Percentiles rank a stretch among this genome's conserved stretches.
phyloP scores from a whole-genome alignment of 2,113 vertebrate species.

The Leptocoma aspasia region DNA sequence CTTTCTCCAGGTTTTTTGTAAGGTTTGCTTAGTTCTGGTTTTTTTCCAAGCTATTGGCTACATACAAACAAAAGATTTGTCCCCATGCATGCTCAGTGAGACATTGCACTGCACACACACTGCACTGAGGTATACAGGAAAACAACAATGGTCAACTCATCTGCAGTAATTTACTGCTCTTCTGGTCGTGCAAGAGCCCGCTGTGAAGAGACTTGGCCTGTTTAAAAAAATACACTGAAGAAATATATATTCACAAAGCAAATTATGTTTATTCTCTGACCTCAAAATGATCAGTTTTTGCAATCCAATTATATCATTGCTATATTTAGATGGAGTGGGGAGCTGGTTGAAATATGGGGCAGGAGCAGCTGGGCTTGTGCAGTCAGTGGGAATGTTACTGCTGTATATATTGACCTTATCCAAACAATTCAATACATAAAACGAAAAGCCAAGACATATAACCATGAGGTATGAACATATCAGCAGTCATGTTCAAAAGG shows the following conservation, averaged over 20 bases:
- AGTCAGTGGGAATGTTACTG: slow-evolving; percentile 25
- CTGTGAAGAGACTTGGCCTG: neutral
- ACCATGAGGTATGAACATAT: slow-evolving; percentile 31
- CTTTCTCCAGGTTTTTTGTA: neutral
- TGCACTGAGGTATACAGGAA: neutral
- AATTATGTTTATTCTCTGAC: neutral
- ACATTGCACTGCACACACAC: neutral
- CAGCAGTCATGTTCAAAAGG: slow-evolving; percentile 39
- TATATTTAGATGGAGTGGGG: neutral
- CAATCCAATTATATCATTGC: neutral
- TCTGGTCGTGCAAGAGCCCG: neutral
- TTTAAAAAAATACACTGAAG: neutral
- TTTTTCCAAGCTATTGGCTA: neutral
- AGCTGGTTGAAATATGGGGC: slow-evolving; percentile 10
- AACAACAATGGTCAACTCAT: neutral
- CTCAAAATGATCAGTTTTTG: neutral
- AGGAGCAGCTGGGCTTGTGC: slow-evolving; percentile 31
- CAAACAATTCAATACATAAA: slow-evolving; percentile 52
- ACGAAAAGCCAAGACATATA: slow-evolving; percentile 51
- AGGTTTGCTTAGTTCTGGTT: neutral
- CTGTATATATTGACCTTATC: slow-evolving; percentile 18
- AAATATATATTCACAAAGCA: neutral
- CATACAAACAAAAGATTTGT: neutral
- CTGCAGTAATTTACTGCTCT: neutral
- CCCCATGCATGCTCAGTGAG: neutral